Percentiles rank a stretch among this genome's conserved stretches.
Evolutionary conservation across 2,888 invertebrate species (phyloP).

Genomic region (Latrodectus hesperus): DNA sequence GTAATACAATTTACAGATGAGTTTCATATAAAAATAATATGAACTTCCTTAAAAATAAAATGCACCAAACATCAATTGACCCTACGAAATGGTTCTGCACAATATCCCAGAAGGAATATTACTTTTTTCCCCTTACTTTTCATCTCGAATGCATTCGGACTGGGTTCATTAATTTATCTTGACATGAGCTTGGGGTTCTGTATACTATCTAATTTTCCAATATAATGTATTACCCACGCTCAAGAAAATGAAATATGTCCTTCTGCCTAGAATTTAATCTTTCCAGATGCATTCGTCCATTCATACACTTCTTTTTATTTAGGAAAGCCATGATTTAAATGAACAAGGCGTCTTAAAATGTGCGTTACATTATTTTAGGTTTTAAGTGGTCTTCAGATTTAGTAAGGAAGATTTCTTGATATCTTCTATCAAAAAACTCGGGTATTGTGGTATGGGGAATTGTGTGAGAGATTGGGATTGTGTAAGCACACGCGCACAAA

Average conservation of each 20-base stretch:
- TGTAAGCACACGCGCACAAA: too few relatives aligned
- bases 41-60: background rate
- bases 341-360: too few relatives aligned
- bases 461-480: too few relatives aligned
- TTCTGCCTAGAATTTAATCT: background rate
- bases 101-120: background rate
- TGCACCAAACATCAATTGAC: background rate
- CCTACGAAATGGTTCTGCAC: background rate
- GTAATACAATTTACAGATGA: too few relatives aligned
- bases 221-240: constrained; percentile 16
- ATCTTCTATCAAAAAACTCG: too few relatives aligned
- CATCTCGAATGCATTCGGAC: constrained; percentile 17
- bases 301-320: background rate
- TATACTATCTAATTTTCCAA: constrained; percentile 22
- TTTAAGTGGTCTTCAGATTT: too few relatives aligned
- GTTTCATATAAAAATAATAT: too few relatives aligned
- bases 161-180: constrained; percentile 32
- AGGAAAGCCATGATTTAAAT: background rate
- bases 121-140: background rate
- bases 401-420: too few relatives aligned
- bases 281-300: background rate
- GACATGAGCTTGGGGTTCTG: constrained; percentile 19
- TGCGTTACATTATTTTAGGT: too few relatives aligned
- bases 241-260: constrained; percentile 12
- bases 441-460: too few relatives aligned